Percentiles rank a stretch among this genome's conserved stretches.
Conservation (phyloP, 2,113 vertebrate species). For the Raphicerus campestris region DNA sequence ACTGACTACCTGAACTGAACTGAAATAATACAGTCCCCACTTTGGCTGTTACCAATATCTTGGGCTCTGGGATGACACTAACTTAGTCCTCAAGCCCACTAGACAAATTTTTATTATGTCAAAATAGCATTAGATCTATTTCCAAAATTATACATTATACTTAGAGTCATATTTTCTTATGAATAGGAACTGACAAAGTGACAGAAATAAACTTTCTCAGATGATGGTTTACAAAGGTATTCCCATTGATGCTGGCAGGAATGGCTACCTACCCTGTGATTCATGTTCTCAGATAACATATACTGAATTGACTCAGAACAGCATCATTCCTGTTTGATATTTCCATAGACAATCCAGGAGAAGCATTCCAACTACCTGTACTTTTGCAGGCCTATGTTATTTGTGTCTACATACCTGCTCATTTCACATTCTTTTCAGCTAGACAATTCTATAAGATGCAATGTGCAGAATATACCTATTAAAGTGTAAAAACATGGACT, state of each 20-base stretch:
- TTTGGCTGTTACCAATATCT: not conserved
- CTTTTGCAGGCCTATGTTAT: not conserved
- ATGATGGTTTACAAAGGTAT: slow-evolving; percentile 15
- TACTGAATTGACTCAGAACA: not conserved
- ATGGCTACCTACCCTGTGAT: not conserved
- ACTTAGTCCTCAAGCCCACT: not conserved
- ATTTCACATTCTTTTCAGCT: not conserved
- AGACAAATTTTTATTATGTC: not conserved
- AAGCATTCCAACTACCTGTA: not conserved
- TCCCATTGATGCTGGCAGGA: not conserved
- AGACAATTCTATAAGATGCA: not conserved
- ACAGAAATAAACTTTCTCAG: slow-evolving; percentile 17
- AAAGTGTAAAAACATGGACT: not conserved
- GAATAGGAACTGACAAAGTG: not conserved
- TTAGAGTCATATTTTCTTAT: not conserved
- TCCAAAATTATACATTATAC: not conserved
- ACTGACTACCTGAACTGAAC: not conserved
- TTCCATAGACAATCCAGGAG: not conserved
- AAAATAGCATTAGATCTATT: not conserved
- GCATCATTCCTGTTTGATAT: not conserved
- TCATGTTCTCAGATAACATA: not conserved
- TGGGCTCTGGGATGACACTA: not conserved
- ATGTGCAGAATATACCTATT: not conserved
- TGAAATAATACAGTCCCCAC: not conserved
- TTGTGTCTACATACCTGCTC: not conserved